Evolutionary conservation across 1,140 invertebrate genomes (phyloP).

Genomic region (Dermatophagoides farinae): DNA sequence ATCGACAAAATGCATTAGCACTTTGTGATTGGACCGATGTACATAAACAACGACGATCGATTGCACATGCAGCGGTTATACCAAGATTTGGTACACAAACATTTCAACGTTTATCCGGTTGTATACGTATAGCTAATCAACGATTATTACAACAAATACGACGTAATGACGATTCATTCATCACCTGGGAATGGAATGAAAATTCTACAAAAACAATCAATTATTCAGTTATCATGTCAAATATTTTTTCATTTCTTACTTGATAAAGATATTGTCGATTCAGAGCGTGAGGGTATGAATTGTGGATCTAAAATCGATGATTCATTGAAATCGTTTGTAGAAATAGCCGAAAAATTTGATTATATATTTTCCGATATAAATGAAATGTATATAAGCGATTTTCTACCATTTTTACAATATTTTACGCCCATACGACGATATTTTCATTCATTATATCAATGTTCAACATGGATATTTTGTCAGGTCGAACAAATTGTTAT

Average conservation of each 20-base stretch:
- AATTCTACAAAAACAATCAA: background rate
- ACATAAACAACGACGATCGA: constrained; percentile 50
- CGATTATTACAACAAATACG: constrained; percentile 8
- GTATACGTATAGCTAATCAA: constrained; percentile 19
- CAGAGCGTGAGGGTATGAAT: background rate
- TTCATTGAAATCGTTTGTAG: background rate
- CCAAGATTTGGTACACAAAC: constrained; percentile 41
- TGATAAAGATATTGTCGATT: background rate
- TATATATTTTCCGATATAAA: constrained; percentile 71
- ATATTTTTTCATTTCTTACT: constrained; percentile 1
- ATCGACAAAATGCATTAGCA: constrained; percentile 51
- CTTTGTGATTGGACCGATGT: constrained; percentile 64
- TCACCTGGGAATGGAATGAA: background rate
- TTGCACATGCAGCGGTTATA: constrained; percentile 50
- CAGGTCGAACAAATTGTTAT: background rate
- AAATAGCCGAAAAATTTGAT: constrained; percentile 44
- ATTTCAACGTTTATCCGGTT: constrained; percentile 29
- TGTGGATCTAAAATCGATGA: too few species aligned
- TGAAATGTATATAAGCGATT: constrained; percentile 64
- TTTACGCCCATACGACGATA: background rate
- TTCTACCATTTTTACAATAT: constrained; percentile 48
- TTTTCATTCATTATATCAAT: background rate
- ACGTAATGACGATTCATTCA: background rate
- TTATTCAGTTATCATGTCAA: background rate
- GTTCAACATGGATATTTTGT: background rate